Percentiles rank a stretch among this genome's conserved stretches.
phyloP scores from a whole-genome alignment of 2,888 invertebrate genomes.

The Drosophila histrio region DNA sequence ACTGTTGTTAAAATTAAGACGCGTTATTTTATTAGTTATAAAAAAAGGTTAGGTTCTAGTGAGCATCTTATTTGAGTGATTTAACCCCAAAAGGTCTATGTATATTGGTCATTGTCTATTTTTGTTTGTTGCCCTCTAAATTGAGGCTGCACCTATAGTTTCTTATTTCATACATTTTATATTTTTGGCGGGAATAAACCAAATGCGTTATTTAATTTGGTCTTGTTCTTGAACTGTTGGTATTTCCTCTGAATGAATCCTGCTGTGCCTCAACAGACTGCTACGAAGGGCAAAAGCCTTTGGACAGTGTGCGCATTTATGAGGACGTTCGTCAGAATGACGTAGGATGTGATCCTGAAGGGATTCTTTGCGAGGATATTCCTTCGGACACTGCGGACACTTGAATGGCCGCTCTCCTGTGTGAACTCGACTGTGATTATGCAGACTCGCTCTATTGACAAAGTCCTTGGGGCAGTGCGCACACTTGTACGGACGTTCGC shows the following conservation, averaged over 20 bases:
- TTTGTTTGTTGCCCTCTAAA: too few species aligned
- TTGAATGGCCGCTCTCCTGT: constrained; percentile 3
- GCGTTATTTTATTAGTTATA: too few species aligned
- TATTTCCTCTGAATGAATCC: not conserved
- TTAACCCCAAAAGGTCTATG: too few species aligned
- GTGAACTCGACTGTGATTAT: constrained; percentile 1
- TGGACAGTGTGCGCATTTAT: constrained; percentile 6
- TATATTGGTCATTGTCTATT: too few species aligned
- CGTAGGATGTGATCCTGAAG: constrained; percentile 11
- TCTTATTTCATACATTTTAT: too few species aligned
- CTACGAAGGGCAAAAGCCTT: constrained; percentile 6
- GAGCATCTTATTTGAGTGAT: too few species aligned
- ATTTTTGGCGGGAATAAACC: too few species aligned
- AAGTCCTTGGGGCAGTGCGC: not conserved
- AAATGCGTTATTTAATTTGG: too few species aligned
- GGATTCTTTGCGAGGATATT: constrained; percentile 8
- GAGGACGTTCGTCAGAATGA: constrained; percentile 16
- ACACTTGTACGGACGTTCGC: not conserved
- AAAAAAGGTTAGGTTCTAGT: too few species aligned
- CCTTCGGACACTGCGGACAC: constrained; percentile 2
- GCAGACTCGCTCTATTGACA: not conserved
- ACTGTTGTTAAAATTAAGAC: too few species aligned
- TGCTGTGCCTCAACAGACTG: not conserved
- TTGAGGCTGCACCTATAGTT: too few species aligned
- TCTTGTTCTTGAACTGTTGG: not conserved